Conservation (phyloP, 2,888 invertebrate genomes). For the Leptinotarsa haldemani region DNA sequence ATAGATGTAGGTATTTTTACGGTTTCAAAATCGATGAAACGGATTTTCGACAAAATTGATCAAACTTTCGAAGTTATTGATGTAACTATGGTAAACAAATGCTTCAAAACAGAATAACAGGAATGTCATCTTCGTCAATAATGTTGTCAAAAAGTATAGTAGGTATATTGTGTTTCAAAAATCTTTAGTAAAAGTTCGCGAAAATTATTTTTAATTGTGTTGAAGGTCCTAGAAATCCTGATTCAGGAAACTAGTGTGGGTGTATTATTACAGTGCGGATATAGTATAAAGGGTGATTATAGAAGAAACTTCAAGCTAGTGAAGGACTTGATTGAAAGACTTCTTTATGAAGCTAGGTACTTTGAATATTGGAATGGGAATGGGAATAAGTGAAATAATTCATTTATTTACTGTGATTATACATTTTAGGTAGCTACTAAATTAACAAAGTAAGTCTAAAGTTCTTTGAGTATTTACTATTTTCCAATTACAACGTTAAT, state of each 20-base stretch:
- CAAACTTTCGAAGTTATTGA: constrained; percentile 13
- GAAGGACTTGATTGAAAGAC: too few species aligned
- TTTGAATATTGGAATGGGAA: too few species aligned
- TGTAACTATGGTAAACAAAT: constrained; percentile 18
- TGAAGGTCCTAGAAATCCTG: neutral
- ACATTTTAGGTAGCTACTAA: too few species aligned
- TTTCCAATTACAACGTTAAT: too few species aligned
- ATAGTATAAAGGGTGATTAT: too few species aligned
- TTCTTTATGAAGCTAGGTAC: too few species aligned
- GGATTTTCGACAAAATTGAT: constrained; percentile 6
- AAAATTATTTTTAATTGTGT: neutral
- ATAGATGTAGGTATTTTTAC: neutral
- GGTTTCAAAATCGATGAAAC: constrained; percentile 14
- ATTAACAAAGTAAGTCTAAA: too few species aligned
- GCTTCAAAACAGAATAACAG: neutral
- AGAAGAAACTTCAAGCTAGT: too few species aligned
- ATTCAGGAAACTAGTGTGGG: neutral
- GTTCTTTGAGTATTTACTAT: too few species aligned
- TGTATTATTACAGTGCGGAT: neutral
- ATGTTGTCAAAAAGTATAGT: neutral
- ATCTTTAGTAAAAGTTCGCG: neutral
- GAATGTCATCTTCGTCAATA: neutral
- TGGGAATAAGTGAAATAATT: too few species aligned
- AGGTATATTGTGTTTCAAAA: neutral
- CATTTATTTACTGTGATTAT: too few species aligned